Conservation (phyloP, 2,113 vertebrate genomes). For the Psittacula cyanocephala region DNA sequence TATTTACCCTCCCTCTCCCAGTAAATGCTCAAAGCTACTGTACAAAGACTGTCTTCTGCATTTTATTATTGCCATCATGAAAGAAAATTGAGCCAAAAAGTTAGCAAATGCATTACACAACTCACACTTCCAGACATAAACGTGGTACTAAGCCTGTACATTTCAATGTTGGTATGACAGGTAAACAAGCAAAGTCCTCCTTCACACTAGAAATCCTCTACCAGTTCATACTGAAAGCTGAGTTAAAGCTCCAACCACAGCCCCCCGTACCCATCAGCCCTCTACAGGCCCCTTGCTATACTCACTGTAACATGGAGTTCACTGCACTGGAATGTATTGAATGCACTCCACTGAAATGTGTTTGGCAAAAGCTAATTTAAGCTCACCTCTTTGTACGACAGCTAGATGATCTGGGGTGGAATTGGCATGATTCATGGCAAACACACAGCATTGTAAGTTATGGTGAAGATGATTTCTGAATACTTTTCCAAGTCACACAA, state of each 20-base stretch:
- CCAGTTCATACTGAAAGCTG: not conserved
- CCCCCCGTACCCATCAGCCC: not conserved
- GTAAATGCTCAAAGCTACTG: not conserved
- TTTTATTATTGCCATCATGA: not conserved
- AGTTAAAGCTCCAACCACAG: not conserved
- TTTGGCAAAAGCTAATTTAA: not conserved
- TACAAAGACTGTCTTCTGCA: not conserved
- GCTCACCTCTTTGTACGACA: not conserved
- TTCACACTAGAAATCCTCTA: not conserved
- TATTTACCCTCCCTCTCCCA: not conserved
- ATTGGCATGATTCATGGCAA: not conserved
- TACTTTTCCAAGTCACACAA: not conserved
- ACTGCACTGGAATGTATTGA: not conserved
- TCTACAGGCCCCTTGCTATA: not conserved
- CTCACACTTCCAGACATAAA: not conserved
- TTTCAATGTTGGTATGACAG: not conserved
- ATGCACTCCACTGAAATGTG: not conserved
- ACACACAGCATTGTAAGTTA: not conserved
- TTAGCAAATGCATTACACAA: not conserved
- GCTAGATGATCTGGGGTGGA: not conserved
- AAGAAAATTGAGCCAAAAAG: not conserved
- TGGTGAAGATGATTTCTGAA: not conserved
- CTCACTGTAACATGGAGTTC: not conserved
- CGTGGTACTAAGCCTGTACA: not conserved
- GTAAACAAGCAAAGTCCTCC: not conserved